Percentiles rank a stretch among this genome's conserved stretches.
phyloP scores from a whole-genome alignment of 2,888 invertebrate species.

The Psylliodes chrysocephalus region DNA sequence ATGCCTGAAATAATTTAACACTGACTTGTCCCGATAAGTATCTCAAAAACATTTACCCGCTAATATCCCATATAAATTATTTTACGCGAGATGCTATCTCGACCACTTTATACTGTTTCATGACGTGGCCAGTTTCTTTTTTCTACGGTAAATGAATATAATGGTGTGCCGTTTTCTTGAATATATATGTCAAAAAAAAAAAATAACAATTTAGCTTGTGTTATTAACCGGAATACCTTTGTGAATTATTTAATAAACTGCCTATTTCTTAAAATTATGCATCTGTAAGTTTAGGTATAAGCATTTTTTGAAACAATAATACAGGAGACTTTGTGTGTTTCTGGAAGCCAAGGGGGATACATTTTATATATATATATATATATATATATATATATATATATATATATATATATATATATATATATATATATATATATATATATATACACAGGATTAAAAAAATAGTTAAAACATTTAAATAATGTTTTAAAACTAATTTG shows the following conservation, averaged over 20 bases:
- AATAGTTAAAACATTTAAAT: no score
- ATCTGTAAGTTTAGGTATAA: not conserved
- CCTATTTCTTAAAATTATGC: not conserved
- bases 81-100: conserved; percentile 38
- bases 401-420: no score
- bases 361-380: no score
- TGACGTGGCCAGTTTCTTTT: conserved; percentile 5
- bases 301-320: no score
- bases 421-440: no score
- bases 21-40: conserved; percentile 42
- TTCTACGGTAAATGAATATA: not conserved
- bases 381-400: no score
- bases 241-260: not conserved
- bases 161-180: not conserved
- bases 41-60: conserved; percentile 42
- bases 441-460: no score
- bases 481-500: no score
- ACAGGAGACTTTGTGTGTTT: no score
- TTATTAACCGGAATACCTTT: not conserved
- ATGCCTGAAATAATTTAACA: conserved; percentile 44
- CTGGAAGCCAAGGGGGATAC: no score
- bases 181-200: not conserved
- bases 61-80: conserved; percentile 45
- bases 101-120: conserved; percentile 26
- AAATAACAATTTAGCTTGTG: not conserved